Percentiles rank a stretch among this genome's conserved stretches.
Conservation (phyloP, 2,113 vertebrate genomes). For the Anseranas semipalmata region DNA sequence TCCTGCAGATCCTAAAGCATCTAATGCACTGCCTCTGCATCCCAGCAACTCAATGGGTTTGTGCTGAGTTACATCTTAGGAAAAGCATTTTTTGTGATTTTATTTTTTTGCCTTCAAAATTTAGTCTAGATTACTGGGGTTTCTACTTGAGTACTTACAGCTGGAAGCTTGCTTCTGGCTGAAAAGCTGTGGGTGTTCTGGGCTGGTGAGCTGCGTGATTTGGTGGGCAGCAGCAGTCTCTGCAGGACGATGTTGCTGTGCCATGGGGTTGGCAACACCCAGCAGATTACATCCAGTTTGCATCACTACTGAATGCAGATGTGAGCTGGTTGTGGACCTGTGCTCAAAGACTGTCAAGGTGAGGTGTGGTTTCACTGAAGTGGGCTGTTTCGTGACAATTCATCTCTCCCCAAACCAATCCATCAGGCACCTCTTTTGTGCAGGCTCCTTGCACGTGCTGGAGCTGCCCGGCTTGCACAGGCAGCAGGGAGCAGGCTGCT, state of each 20-base stretch:
- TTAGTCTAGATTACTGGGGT: background rate
- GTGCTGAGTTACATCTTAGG: background rate
- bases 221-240: rapidly evolving
- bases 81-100: background rate
- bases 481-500: background rate
- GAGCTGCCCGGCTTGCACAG: background rate
- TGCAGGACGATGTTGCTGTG: background rate
- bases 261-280: rapidly evolving
- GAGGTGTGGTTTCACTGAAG: background rate
- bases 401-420: background rate
- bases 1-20: no score
- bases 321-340: background rate
- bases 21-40: background rate
- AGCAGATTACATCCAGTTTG: rapidly evolving
- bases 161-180: background rate
- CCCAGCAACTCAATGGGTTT: background rate
- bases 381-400: background rate
- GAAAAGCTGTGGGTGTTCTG: rapidly evolving
- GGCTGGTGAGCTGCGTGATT: background rate
- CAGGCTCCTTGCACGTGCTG: rapidly evolving
- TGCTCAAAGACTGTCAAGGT: background rate
- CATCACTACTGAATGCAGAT: background rate
- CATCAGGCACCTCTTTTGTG: background rate
- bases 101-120: background rate
- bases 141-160: background rate